Conservation (phyloP, 2,113 vertebrate species). For the Procavia capensis region DNA sequence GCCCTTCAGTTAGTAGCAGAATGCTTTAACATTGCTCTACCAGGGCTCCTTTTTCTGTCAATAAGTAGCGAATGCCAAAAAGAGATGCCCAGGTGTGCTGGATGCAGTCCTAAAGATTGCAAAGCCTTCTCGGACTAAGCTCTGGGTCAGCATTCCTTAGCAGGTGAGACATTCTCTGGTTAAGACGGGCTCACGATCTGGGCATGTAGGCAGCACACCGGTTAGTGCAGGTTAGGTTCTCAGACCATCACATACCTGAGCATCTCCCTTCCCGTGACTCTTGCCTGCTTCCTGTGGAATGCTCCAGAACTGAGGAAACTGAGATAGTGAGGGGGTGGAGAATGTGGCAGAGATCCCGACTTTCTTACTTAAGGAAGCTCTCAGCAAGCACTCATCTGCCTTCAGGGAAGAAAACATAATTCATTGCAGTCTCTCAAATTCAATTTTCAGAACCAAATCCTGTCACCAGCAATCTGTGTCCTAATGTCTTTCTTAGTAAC, state of each 20-base stretch:
- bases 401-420: constrained; percentile 63
- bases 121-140: not conserved
- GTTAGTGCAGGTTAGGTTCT: not conserved
- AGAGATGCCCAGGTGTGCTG: not conserved
- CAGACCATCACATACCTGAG: not conserved
- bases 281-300: not conserved
- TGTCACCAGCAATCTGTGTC: constrained; percentile 49
- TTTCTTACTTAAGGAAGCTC: constrained; percentile 67
- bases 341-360: constrained; percentile 55
- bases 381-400: constrained; percentile 72
- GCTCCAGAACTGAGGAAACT: not conserved
- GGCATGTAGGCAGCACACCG: not conserved
- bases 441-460: constrained; percentile 50
- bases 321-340: constrained; percentile 17
- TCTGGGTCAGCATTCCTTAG: not conserved
- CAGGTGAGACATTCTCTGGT: fast-evolving
- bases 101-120: fast-evolving
- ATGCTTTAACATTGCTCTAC: not conserved
- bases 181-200: not conserved
- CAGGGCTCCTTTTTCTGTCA: not conserved
- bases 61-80: not conserved
- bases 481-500: not conserved
- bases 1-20: not conserved
- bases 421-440: constrained; percentile 55
- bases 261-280: not conserved